phyloP scores from a whole-genome alignment of 2,113 vertebrate species.

The Tupaia tana region DNA sequence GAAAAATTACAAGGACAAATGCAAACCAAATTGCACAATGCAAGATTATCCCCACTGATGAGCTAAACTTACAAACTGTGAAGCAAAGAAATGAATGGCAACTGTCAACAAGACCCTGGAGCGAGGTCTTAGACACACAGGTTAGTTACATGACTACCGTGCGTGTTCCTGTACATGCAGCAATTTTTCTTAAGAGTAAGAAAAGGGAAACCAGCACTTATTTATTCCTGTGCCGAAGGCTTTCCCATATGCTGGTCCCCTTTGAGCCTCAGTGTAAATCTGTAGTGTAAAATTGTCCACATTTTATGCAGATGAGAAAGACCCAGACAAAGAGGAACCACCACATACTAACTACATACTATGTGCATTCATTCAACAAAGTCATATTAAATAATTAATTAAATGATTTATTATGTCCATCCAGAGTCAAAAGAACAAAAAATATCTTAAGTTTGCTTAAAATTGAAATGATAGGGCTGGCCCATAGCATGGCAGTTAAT shows the following conservation, averaged over 20 bases:
- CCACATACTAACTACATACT: neutral
- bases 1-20: constrained; percentile 57
- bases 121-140: neutral
- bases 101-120: neutral
- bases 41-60: constrained; percentile 39
- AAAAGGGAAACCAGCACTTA: neutral
- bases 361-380: neutral
- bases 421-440: constrained; percentile 4
- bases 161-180: neutral
- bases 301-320: neutral
- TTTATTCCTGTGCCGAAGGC: neutral
- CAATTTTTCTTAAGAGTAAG: neutral
- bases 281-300: neutral
- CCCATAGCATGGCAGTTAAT: too few relatives aligned
- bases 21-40: constrained; percentile 46
- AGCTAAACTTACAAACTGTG: constrained; percentile 21
- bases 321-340: neutral
- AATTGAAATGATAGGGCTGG: neutral
- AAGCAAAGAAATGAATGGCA: constrained; percentile 24
- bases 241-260: neutral
- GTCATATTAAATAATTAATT: neutral
- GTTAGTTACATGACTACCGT: neutral
- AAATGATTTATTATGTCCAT: neutral
- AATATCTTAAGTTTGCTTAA: neutral
- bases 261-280: neutral